Evolutionary conservation across 2,113 vertebrate species (phyloP).

Genomic region (Percina caprodes): DNA sequence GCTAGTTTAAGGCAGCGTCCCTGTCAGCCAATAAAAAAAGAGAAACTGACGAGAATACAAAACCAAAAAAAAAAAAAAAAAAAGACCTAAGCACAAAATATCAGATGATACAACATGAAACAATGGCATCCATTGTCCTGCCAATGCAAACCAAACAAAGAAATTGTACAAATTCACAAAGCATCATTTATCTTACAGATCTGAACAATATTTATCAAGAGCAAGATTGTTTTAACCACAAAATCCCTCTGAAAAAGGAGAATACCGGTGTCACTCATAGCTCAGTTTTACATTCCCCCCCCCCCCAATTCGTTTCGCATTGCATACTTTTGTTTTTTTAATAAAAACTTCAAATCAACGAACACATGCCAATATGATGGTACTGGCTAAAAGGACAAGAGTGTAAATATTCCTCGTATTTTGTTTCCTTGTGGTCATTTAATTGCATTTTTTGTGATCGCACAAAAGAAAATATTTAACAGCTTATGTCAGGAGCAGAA

Average conservation of each 20-base stretch:
- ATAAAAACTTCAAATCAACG: neutral
- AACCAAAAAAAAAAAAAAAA: conserved; percentile 20
- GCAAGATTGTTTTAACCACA: conserved; percentile 87
- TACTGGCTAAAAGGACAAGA: neutral
- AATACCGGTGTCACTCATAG: conserved; percentile 49
- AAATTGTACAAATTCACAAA: conserved; percentile 95
- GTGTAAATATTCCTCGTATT: neutral
- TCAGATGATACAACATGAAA: conserved; percentile 86
- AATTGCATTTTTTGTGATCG: neutral
- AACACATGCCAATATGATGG: neutral
- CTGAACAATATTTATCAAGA: conserved; percentile 89
- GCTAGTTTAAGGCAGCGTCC: conserved; percentile 93
- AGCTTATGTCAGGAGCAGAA: neutral
- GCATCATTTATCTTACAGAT: conserved; percentile 89
- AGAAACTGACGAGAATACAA: conserved; percentile 88
- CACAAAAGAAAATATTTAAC: neutral
- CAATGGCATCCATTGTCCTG: conserved; percentile 85
- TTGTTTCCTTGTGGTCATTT: neutral
- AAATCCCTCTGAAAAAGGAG: conserved; percentile 66
- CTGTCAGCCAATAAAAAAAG: conserved; percentile 91
- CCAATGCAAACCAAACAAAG: conserved; percentile 74
- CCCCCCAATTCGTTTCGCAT: neutral
- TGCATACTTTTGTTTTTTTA: neutral
- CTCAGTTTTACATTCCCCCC: neutral
- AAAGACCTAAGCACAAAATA: conserved; percentile 62